Percentiles rank a stretch among this genome's conserved stretches.
Conservation (phyloP, 2,888 invertebrate species). For the Apamea epomidion region DNA sequence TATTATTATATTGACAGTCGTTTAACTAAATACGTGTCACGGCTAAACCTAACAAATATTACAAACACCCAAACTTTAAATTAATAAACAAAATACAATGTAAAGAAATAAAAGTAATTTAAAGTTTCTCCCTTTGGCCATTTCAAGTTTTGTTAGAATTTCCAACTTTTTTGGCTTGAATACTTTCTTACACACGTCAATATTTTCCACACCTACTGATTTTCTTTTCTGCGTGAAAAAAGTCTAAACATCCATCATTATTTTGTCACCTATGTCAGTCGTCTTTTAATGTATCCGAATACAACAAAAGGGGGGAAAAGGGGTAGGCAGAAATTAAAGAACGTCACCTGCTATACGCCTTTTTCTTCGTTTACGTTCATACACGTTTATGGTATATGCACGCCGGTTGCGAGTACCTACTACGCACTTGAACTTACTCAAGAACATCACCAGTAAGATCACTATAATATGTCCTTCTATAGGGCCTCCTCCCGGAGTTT, state of each 20-base stretch:
- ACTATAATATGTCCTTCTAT: too few species aligned
- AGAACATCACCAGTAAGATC: background rate
- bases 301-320: too few species aligned
- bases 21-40: slow-evolving; percentile 23
- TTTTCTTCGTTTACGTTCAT: background rate
- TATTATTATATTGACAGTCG: slow-evolving; percentile 14
- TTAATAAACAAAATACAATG: slow-evolving; percentile 55
- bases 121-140: slow-evolving; percentile 51
- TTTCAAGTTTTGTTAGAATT: slow-evolving; percentile 53
- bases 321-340: background rate
- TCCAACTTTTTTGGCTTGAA: slow-evolving; percentile 45
- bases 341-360: background rate
- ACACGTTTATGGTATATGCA: background rate
- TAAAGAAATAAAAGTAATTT: slow-evolving; percentile 60
- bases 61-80: slow-evolving; percentile 42
- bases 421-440: background rate
- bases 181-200: slow-evolving; percentile 43
- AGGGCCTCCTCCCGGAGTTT: too few species aligned
- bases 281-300: background rate
- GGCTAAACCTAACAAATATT: slow-evolving; percentile 6
- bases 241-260: slow-evolving; percentile 38
- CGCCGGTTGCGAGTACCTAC: background rate
- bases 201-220: slow-evolving; percentile 35
- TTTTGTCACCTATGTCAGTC: slow-evolving; percentile 4
- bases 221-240: slow-evolving; percentile 24